These are phyloP conservation scores for Camelus dromedarius DNA, from an alignment of 2,113 vertebrate genomes.

Conservation along the genomic window DNA sequence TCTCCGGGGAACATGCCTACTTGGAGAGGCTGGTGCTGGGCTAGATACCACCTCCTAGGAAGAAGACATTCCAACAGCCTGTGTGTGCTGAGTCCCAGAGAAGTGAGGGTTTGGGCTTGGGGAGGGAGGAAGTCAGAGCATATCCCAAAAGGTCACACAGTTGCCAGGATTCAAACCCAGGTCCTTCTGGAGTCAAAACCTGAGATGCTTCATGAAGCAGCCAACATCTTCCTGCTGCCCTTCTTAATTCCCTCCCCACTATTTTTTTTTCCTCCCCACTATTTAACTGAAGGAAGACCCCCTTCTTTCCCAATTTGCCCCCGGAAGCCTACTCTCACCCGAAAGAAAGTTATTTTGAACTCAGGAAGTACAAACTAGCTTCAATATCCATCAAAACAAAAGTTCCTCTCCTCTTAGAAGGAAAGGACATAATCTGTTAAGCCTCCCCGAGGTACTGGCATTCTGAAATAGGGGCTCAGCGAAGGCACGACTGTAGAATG, in stretches of 20 bases:
- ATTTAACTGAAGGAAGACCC: background rate
- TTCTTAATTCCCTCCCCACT: fast-evolving
- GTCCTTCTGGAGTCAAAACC: background rate
- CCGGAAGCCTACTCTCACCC: background rate
- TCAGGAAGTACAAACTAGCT: background rate
- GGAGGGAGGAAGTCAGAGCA: background rate
- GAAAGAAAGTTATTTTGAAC: background rate
- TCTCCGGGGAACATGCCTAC: background rate
- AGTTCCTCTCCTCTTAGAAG: background rate
- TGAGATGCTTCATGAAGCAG: background rate
- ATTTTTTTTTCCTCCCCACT: fast-evolving
- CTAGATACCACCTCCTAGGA: background rate
- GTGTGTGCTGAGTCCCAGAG: background rate
- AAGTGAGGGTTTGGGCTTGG: background rate
- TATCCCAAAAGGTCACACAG: background rate
- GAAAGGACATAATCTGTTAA: background rate
- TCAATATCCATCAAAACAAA: background rate
- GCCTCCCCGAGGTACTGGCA: background rate
- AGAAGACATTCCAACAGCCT: background rate
- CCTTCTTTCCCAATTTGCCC: background rate
- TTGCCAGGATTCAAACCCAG: background rate
- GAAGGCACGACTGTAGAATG: background rate
- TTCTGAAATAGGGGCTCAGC: background rate
- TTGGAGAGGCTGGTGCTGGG: background rate
- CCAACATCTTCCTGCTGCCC: background rate